These are phyloP conservation scores for Propithecus deckenii DNA, from an alignment of 2,797 vertebrate species.

Conservation along the genomic window DNA sequence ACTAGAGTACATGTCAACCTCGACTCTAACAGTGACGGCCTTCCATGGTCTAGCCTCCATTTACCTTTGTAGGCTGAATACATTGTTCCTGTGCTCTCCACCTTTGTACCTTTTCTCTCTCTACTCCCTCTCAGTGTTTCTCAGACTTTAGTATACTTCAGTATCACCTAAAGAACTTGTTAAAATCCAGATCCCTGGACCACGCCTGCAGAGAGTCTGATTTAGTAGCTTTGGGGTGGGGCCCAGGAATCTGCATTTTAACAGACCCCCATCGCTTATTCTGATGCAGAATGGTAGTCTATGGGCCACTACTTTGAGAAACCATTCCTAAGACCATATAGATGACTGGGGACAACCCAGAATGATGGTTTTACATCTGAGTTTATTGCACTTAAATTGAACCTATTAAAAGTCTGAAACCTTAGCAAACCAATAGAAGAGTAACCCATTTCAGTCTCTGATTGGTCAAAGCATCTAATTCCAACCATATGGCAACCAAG, in stretches of 20 bases:
- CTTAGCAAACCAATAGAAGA: background rate
- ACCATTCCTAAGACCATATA: background rate
- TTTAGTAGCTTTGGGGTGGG: background rate
- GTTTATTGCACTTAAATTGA: background rate
- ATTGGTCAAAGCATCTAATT: background rate
- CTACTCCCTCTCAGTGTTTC: background rate
- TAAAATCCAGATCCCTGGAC: conserved; percentile 8
- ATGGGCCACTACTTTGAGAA: background rate
- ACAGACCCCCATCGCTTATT: background rate
- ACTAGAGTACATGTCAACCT: background rate
- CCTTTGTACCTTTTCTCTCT: background rate
- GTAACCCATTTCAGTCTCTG: background rate
- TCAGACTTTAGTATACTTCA: background rate
- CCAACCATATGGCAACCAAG: background rate
- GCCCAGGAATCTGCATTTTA: background rate
- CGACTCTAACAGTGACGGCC: background rate
- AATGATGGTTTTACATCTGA: background rate
- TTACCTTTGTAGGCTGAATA: background rate
- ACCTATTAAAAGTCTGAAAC: conserved; percentile 16
- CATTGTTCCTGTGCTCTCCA: background rate
- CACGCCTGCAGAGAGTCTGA: background rate
- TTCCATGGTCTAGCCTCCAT: background rate
- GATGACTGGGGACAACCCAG: background rate
- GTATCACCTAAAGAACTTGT: background rate
- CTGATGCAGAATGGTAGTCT: background rate